Evolutionary conservation across 92 coral and sea anemone species (phyloP), one percentile per base, ranked within the genome.

Genomic region (Zoanthus solanderi): DNA sequence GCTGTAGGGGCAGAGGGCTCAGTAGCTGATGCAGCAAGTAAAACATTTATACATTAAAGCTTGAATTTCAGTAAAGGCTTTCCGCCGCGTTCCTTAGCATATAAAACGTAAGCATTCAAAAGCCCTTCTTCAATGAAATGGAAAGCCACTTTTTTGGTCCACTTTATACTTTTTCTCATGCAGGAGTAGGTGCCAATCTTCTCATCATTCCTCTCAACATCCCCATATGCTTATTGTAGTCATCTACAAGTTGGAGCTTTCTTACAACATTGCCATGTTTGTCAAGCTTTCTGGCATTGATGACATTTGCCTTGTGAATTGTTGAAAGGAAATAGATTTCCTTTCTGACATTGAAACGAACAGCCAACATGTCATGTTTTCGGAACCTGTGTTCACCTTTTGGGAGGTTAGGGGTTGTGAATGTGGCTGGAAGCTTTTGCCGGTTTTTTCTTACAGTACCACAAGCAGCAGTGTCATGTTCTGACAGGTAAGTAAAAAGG

Each of bases 111-210:
- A 83, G 83, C 78, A 53, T 61, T 88, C 68, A 83, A 68, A 12
- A 89, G 34, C 16, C 78, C 88, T 89, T 89, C 92, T 78, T 84
- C 89, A 52, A 89, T 89, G 85, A 89, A 89, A 67, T 89, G 88
- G 76, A 89, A 83, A 61, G 76, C 91, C 10, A 88, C 88, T 48
- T 79, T 88, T 52, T 88, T 88, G 42, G 88, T 88, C 88, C 88
- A 88, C 72, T 88, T 88, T 88, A 82, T 81, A 76, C 87, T 88
- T 74, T 88, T 88, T 72, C 83, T 28, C 50, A 88, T 87, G 31
- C 68, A 63, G 53, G 78, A 37, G 77, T 88, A 68, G 83, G 80
- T 78, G 86, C 92, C 94, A 78, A 84, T 76, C 81, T 82, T 47
- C 78, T 75, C 72, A 60, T 91, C 94, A 83, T 88, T 91, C 71